phyloP scores from a whole-genome alignment of 2,113 vertebrate species.

The Azemiops feae region DNA sequence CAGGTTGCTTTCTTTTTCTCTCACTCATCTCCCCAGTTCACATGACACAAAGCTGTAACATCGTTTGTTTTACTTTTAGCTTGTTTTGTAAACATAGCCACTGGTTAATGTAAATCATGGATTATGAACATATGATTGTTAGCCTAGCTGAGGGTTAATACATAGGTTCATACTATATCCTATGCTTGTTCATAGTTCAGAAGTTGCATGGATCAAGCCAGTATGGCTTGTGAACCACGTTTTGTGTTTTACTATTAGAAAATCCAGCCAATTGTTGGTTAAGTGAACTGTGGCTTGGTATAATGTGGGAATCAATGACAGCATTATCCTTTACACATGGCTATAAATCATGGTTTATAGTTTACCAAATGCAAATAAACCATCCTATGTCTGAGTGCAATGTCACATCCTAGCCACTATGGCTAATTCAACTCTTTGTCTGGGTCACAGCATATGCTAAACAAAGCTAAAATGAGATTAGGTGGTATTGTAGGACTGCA shows the following conservation, averaged over 20 bases:
- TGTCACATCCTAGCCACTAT: neutral
- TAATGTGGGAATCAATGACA: neutral
- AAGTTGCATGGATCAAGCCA: neutral
- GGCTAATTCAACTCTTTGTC: neutral
- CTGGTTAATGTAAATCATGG: neutral
- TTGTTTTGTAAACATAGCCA: neutral
- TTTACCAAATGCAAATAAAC: neutral
- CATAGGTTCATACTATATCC: neutral
- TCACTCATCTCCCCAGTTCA: neutral
- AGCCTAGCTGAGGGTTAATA: neutral
- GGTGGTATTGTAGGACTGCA: neutral
- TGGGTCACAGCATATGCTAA: neutral
- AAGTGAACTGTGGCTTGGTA: neutral
- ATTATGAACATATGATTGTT: neutral
- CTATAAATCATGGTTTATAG: neutral
- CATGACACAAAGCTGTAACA: neutral
- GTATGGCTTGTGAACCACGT: neutral
- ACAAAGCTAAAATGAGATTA: neutral
- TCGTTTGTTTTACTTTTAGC: neutral
- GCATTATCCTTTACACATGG: neutral
- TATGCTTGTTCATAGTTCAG: neutral
- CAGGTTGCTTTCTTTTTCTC: neutral
- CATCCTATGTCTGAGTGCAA: neutral
- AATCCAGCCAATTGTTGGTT: neutral
- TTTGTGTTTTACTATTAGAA: neutral